Percentiles rank a stretch among this genome's conserved stretches.
These are phyloP conservation scores for Crambe crambe DNA, from an alignment of 37 sponge, comb jelly and placozoan genomes.

Conservation along the genomic window DNA sequence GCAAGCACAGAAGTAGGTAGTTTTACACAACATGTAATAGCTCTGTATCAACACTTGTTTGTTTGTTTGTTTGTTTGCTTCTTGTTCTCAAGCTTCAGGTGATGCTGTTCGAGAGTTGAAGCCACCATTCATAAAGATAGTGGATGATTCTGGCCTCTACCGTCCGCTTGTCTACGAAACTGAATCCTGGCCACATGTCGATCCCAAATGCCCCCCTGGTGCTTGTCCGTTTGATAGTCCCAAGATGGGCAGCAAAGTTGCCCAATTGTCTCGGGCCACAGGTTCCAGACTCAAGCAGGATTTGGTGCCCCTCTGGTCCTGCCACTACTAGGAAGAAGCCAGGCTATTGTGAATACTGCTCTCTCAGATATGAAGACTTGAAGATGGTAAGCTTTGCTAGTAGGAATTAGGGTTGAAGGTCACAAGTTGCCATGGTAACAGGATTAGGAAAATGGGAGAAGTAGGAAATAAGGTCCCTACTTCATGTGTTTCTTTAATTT, in stretches of 20 bases:
- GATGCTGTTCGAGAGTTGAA: constrained; percentile 35
- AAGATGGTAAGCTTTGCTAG: constrained; percentile 67
- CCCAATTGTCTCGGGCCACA: neutral
- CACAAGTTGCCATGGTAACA: too few species aligned
- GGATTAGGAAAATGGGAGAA: too few species aligned
- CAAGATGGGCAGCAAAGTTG: neutral
- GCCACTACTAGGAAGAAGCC: constrained; percentile 28
- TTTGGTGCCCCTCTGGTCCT: neutral
- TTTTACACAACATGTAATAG: neutral
- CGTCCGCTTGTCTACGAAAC: constrained; percentile 61
- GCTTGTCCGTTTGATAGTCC: constrained; percentile 53
- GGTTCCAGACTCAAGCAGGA: constrained; percentile 6
- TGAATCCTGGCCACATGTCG: constrained; percentile 46
- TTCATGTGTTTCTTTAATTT: too few species aligned
- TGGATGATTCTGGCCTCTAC: constrained; percentile 50
- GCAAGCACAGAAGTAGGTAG: neutral
- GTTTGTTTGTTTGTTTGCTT: neutral
- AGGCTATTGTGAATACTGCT: constrained; percentile 77
- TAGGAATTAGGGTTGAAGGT: too few species aligned
- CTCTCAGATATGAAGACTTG: constrained; percentile 29
- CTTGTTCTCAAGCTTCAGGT: neutral
- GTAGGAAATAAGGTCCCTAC: too few species aligned
- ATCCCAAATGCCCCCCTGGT: constrained; percentile 17
- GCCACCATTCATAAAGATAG: constrained; percentile 67
- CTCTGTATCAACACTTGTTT: too few species aligned